Base-by-base conservation (phyloP, 2,797 vertebrate species). In the Schizopygopsis pylzovi region DNA sequence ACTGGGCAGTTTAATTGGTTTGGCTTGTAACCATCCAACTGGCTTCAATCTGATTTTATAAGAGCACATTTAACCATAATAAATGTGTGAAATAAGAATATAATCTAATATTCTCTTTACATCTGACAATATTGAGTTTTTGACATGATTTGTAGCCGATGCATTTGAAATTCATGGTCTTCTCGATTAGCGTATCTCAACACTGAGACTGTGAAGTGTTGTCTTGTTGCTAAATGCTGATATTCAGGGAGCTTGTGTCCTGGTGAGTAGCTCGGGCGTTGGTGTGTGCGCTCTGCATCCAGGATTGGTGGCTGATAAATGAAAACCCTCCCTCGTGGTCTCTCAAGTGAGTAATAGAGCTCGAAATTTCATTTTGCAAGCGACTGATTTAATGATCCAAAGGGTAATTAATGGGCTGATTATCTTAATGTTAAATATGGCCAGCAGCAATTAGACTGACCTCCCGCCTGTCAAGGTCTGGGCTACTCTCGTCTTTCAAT, bases 401-500 rank as follows among this genome's bases (percentile, higher is more conserved):
- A 96, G 97, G 97, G 97, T 99, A 99, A 99, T 99, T 99, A 99
- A 99, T 99, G 97, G 96, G 96, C 98, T 99, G 98, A 99, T 99
- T 98, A 99, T 98, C 98, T 99, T 99, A 99, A 99, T 99, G 98
- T 99, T 99, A 99, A 99, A 99, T 98, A 99, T 99, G 98, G 98
- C 98, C 97, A 95, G 96, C 97, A 99, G 98, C 98, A 97, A 98
- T 98, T 98, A 97, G 96, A 93, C 96, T 99, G 98, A 99, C 98
- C 98, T 98, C 98, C 97, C 96, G 97, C 97, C 97, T 98, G 98
- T 98, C 98, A 98, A 98, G 98, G 98, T 98, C 97, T 97, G 95
- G 94, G 95, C 95, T 95, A 93, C 95, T 93, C 96, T 95, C 95
- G 93, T 96, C 97, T 96, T 96, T 97, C 98, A 98, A 97, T 97